phyloP scores from a whole-genome alignment of 2,888 invertebrate genomes.

The Syrphus vitripennis region DNA sequence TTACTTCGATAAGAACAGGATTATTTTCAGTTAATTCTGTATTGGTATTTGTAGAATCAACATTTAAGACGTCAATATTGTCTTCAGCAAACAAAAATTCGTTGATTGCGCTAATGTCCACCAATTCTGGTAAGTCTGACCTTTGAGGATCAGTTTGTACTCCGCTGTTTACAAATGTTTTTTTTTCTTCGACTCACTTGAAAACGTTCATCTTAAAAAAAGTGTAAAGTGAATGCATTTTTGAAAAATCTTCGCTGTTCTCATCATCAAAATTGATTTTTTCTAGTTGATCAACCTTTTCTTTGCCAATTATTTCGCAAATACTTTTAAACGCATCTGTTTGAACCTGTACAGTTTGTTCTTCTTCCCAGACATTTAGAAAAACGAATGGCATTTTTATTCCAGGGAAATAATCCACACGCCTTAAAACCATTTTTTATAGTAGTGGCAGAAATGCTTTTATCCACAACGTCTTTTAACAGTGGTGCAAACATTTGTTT shows the following conservation, averaged over 20 bases:
- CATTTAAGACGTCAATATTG: neutral
- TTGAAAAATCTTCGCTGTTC: neutral
- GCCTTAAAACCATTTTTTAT: no score
- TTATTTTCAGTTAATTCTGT: neutral
- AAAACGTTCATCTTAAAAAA: neutral
- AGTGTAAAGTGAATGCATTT: neutral
- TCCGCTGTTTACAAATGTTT: slow-evolving; percentile 10
- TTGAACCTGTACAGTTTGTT: neutral
- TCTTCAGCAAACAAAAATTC: slow-evolving; percentile 3
- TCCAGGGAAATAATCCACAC: no score
- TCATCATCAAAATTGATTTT: neutral
- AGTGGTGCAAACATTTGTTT: no score
- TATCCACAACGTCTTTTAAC: no score
- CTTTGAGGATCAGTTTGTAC: slow-evolving; percentile 13
- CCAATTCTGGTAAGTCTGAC: neutral
- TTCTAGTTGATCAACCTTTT: neutral
- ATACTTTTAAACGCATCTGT: neutral
- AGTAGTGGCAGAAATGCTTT: no score
- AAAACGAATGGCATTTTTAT: no score
- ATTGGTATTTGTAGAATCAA: neutral
- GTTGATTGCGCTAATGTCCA: slow-evolving; percentile 5
- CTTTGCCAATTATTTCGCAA: neutral
- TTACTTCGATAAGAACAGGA: no score
- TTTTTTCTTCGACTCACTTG: slow-evolving; percentile 7
- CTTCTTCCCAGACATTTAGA: no score